These are phyloP conservation scores for Menidia beryllina DNA, from an alignment of 2,113 vertebrate genomes.

Conservation along the genomic window DNA sequence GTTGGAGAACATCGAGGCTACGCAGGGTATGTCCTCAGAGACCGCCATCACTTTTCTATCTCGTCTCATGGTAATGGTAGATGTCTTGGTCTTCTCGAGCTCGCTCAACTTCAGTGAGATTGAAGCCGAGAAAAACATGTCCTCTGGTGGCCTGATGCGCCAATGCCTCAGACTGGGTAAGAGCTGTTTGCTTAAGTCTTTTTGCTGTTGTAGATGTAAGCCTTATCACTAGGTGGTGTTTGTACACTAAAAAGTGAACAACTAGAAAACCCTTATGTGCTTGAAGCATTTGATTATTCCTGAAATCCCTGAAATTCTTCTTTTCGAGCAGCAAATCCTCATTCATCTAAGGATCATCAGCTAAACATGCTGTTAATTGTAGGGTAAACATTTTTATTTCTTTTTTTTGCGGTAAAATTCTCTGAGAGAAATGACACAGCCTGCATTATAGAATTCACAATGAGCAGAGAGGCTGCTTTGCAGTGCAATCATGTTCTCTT, in stretches of 20 bases:
- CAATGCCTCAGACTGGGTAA: conserved; percentile 92
- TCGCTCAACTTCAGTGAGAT: conserved; percentile 99
- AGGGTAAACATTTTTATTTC: background rate
- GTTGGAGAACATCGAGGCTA: conserved; percentile 94
- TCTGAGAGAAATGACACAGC: background rate
- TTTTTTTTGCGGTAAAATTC: conserved; percentile 25
- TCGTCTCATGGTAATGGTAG: conserved; percentile 97
- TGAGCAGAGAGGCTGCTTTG: conserved; percentile 36
- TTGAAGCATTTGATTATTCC: conserved; percentile 39
- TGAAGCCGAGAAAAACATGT: conserved; percentile 99
- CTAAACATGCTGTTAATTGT: conserved; percentile 33
- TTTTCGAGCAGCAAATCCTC: conserved; percentile 41
- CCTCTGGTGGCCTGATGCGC: conserved; percentile 95
- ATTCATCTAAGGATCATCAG: conserved; percentile 40
- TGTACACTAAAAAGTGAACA: conserved; percentile 22
- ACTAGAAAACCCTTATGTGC: conserved; percentile 13
- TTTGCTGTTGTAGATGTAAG: conserved; percentile 16
- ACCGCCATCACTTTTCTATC: conserved; percentile 95
- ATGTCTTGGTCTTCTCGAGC: conserved; percentile 95
- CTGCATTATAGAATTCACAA: conserved; percentile 28
- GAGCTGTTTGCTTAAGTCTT: conserved; percentile 5
- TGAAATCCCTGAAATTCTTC: conserved; percentile 48
- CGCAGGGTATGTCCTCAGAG: conserved; percentile 98
- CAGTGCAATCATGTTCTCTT: conserved; percentile 29
- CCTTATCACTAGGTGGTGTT: conserved; percentile 5